Evolutionary conservation across 2,113 vertebrate genomes (phyloP).

Genomic region (Murina feae): DNA sequence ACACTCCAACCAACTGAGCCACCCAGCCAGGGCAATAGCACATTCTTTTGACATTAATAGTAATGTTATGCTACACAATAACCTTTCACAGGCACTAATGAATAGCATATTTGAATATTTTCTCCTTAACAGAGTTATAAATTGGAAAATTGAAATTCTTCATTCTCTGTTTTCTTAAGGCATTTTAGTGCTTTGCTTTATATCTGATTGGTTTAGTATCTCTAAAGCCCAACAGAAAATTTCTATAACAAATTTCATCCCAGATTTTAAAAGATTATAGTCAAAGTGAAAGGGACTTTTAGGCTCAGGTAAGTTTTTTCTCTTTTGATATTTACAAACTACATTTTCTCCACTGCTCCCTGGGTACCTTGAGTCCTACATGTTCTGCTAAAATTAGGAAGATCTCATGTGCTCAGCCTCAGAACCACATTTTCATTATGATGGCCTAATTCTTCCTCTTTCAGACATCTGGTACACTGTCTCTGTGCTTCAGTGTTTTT

Average conservation of each 20-base stretch:
- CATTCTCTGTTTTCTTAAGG: background rate
- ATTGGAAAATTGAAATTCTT: background rate
- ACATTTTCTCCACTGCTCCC: background rate
- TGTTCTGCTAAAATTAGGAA: background rate
- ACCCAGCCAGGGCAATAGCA: background rate
- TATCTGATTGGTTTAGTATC: background rate
- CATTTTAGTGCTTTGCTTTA: background rate
- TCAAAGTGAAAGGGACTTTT: background rate
- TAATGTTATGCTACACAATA: background rate
- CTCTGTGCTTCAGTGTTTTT: background rate
- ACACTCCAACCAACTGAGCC: background rate
- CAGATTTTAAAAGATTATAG: background rate
- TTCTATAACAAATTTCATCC: background rate
- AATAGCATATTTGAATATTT: background rate
- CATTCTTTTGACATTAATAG: background rate
- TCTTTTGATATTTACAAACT: background rate
- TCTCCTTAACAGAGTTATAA: background rate
- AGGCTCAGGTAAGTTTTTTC: background rate
- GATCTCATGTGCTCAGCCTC: background rate
- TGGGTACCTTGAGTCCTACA: background rate
- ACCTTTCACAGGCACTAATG: background rate
- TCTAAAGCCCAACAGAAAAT: background rate
- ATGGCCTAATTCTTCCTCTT: background rate
- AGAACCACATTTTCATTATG: background rate
- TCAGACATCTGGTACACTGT: background rate